Base-by-base conservation (phyloP, 2,888 invertebrate genomes). In the Brassicogethes aeneus region DNA sequence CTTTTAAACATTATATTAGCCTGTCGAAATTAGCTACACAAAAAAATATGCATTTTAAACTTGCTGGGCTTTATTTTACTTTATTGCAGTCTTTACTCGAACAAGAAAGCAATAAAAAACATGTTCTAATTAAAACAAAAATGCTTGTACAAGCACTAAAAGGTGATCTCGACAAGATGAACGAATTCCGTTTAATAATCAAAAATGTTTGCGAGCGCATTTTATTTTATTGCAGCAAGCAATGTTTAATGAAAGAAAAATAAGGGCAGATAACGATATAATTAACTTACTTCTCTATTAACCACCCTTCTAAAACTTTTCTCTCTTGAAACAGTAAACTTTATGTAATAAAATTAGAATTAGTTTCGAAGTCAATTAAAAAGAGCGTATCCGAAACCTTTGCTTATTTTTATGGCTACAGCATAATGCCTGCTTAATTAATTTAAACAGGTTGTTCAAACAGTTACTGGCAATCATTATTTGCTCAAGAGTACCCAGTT, bases 351-450 rank as follows among this genome's bases (percentile, higher is more conserved):
- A 32, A 32, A 32, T 32, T 32, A 32, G 32, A 32, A 32, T 32
- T 32, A 32, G 32, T 32, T 32, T 32, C 32, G 3, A 32, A 32
- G 32, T 32, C 32, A 32, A 32, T 32, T 32, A 32, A 32, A 32
- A 32, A 32, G 32, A 32, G 12, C 32, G 3, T 8, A 32, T 13
- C 12, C 3, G 8, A 3, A 32, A 32, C 12, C 32, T 3, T 32
- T 12, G 12, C 14, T 32, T 32, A 32, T 32, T 32, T 8, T 32
- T 32, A 32, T 32, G 23, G 23, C 23, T 23, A 23, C 23, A 23
- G 10, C 23, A 23, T 23, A 23, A 23, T 23, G 10, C 23, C 23
- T 23, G 10, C 5, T 7, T 7, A 23, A 23, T 23, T 23, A 23
- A 23, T 23, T 23, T 23, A 7, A 23, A 23, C 5, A 23, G 23